Conservation (phyloP, 2,113 vertebrate genomes). For the Engystomops pustulosus region DNA sequence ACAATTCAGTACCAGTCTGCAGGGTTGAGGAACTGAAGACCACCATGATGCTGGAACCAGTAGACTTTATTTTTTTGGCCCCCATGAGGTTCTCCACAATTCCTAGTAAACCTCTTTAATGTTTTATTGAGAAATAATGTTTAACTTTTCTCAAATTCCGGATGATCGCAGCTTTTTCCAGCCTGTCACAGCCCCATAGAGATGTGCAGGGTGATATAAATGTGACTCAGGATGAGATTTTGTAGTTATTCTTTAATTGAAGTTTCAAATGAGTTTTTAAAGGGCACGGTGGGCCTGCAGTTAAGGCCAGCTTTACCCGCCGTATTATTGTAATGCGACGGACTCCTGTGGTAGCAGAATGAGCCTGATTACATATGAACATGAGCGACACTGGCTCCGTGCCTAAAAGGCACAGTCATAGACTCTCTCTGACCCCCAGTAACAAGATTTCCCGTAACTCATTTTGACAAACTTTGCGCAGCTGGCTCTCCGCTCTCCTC, state of each 20-base stretch:
- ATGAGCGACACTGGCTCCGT: slow-evolving; percentile 64
- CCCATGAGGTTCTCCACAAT: too few species aligned
- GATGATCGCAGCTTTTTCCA: slow-evolving; percentile 10
- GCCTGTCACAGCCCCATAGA: slow-evolving; percentile 38
- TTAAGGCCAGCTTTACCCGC: slow-evolving; percentile 71
- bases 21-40: too few species aligned
- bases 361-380: slow-evolving; percentile 70
- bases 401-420: slow-evolving; percentile 64
- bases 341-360: slow-evolving; percentile 65
- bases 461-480: slow-evolving; percentile 57
- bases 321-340: slow-evolving; percentile 56
- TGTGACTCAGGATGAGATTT: slow-evolving; percentile 56
- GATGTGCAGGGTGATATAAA: slow-evolving; percentile 44
- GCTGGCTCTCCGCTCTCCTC: slow-evolving; percentile 17
- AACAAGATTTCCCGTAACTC: slow-evolving; percentile 62
- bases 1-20: too few species aligned
- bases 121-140: background rate
- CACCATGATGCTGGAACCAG: too few species aligned
- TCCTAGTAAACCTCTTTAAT: background rate
- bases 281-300: slow-evolving; percentile 70
- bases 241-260: slow-evolving; percentile 64
- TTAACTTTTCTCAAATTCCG: background rate
- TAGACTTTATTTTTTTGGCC: too few species aligned
- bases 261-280: slow-evolving; percentile 71
- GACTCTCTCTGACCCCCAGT: slow-evolving; percentile 63